These are phyloP conservation scores for Aphelenchoides avenae DNA, from an alignment of 1,140 invertebrate species.

Conservation along the genomic window DNA sequence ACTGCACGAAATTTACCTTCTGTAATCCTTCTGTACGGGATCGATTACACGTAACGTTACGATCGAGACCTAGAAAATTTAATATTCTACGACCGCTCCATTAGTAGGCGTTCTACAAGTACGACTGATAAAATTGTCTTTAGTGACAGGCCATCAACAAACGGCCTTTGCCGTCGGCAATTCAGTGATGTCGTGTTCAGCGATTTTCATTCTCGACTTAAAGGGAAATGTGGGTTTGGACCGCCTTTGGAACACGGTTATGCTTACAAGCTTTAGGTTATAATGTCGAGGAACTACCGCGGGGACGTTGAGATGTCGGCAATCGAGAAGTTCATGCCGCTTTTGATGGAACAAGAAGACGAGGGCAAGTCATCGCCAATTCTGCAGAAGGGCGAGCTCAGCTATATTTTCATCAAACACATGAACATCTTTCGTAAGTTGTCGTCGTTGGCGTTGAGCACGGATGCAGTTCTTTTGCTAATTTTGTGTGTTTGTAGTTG, in stretches of 20 bases:
- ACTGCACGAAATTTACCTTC: too few relatives aligned
- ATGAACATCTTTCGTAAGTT: constrained; percentile 81
- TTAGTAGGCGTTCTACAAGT: too few relatives aligned
- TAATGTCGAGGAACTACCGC: constrained; percentile 95
- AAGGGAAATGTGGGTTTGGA: constrained; percentile 77
- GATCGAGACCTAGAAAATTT: too few relatives aligned
- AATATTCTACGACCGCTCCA: too few relatives aligned
- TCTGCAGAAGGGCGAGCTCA: constrained; percentile 82
- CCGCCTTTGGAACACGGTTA: too few relatives aligned
- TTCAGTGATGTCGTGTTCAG: constrained; percentile 65
- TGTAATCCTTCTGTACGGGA: too few relatives aligned
- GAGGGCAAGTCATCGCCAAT: constrained; percentile 64
- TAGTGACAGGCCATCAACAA: too few relatives aligned
- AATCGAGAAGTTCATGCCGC: constrained; percentile 98
- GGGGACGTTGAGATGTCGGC: constrained; percentile 93
- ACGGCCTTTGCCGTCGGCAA: constrained; percentile 12
- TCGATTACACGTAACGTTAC: too few relatives aligned
- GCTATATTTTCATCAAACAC: constrained; percentile 96
- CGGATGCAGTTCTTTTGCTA: neutral
- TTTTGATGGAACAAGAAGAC: constrained; percentile 79
- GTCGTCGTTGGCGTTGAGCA: constrained; percentile 17
- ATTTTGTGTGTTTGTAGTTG: constrained; percentile 65
- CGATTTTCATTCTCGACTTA: constrained; percentile 92
- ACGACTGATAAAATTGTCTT: too few relatives aligned
- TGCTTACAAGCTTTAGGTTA: constrained; percentile 62